Conservation (phyloP, 2,888 invertebrate species). For the Nomada ruficornis region DNA sequence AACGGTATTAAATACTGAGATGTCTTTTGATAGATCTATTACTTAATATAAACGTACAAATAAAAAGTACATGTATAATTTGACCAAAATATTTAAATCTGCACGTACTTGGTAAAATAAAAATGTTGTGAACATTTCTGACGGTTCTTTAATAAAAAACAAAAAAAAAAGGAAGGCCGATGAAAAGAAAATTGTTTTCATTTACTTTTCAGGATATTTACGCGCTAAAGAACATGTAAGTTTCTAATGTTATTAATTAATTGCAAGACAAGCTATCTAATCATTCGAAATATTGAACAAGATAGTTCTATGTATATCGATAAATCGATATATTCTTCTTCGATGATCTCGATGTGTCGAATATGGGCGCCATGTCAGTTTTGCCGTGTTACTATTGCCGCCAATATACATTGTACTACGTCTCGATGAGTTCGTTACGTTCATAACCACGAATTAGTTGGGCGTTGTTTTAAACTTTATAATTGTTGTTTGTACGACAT, state of each 20-base stretch:
- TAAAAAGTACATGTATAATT: neutral
- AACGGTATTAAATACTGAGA: constrained; percentile 9
- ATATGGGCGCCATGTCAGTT: constrained; percentile 45
- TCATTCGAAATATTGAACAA: neutral
- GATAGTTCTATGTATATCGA: neutral
- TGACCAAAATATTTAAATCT: constrained; percentile 8
- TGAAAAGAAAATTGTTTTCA: neutral
- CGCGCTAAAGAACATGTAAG: no score
- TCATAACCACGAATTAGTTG: constrained; percentile 6
- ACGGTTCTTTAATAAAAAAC: constrained; percentile 40
- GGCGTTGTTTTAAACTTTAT: neutral
- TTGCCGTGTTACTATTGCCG: constrained; percentile 36
- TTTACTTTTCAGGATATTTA: neutral
- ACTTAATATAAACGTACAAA: constrained; percentile 6
- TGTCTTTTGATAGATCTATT: constrained; percentile 27
- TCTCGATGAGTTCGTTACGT: constrained; percentile 2
- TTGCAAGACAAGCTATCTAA: no score
- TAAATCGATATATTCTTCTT: neutral
- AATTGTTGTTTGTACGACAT: neutral
- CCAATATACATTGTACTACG: constrained; percentile 47
- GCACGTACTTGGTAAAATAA: constrained; percentile 14
- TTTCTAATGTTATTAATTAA: no score
- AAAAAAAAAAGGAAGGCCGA: neutral
- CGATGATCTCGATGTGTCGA: constrained; percentile 23
- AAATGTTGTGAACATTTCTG: constrained; percentile 9